These are phyloP conservation scores for Channa striata DNA, from an alignment of 2,797 vertebrate species.

Conservation along the genomic window DNA sequence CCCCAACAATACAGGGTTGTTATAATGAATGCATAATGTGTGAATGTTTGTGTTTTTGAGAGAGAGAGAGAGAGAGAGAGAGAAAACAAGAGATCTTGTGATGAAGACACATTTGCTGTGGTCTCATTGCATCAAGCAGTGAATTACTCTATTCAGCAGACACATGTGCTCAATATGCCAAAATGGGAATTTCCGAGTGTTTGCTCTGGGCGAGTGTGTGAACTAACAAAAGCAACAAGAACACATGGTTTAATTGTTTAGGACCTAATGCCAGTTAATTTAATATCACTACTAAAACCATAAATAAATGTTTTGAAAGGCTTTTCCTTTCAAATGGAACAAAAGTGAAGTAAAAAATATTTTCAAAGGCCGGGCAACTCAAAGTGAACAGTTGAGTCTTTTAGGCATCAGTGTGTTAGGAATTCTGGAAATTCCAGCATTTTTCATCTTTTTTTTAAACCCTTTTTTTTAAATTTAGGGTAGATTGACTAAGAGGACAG, in stretches of 20 bases:
- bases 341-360: too few species aligned
- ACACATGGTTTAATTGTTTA: constrained; percentile 17
- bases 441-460: too few species aligned
- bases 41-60: constrained; percentile 26
- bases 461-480: too few species aligned
- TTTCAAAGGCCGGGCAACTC: too few species aligned
- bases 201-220: constrained; percentile 27
- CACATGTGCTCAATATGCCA: constrained; percentile 64
- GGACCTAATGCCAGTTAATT: background rate
- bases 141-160: constrained; percentile 63
- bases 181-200: constrained; percentile 36
- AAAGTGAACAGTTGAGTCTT: too few species aligned
- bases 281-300: background rate
- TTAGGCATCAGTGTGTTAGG: too few species aligned
- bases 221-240: constrained; percentile 24
- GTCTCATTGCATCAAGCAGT: constrained; percentile 42
- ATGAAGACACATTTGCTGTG: constrained; percentile 23
- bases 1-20: background rate
- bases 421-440: too few species aligned
- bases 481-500: too few species aligned
- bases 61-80: constrained; percentile 12
- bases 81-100: constrained; percentile 68
- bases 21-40: constrained; percentile 6
- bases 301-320: background rate
- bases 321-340: background rate